These are phyloP conservation scores for Heliconius hewitsoni DNA, from an alignment of 1,140 invertebrate genomes.

Conservation along the genomic window DNA sequence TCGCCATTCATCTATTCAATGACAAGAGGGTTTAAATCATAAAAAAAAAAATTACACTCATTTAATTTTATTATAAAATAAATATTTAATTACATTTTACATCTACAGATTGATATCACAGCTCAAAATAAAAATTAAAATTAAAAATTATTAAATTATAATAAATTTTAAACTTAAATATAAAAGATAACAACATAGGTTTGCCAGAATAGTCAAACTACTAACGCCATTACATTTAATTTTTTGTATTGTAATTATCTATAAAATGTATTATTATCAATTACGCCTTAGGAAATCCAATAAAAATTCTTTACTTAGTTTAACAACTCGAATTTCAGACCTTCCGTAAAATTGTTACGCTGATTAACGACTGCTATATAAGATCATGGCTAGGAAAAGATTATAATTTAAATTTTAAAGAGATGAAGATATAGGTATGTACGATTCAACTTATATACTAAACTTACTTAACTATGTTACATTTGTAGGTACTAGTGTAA, in stretches of 20 bases:
- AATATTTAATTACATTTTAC: neutral
- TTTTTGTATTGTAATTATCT: no score
- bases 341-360: neutral
- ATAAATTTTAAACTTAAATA: neutral
- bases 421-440: no score
- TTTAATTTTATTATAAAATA: neutral
- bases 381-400: neutral
- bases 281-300: neutral
- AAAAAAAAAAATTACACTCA: neutral
- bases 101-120: slow-evolving; percentile 8
- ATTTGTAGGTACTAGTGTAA: no score
- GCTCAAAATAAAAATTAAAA: neutral
- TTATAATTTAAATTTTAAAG: neutral
- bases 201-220: neutral
- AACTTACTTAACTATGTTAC: no score
- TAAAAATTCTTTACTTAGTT: neutral
- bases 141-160: neutral
- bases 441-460: no score
- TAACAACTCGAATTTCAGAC: neutral
- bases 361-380: neutral
- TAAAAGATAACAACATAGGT: neutral
- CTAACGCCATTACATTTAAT: neutral
- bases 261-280: neutral
- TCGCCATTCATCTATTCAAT: neutral
- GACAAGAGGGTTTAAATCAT: neutral